phyloP scores from a whole-genome alignment of 2,797 vertebrate species.

The Falco columbarius region DNA sequence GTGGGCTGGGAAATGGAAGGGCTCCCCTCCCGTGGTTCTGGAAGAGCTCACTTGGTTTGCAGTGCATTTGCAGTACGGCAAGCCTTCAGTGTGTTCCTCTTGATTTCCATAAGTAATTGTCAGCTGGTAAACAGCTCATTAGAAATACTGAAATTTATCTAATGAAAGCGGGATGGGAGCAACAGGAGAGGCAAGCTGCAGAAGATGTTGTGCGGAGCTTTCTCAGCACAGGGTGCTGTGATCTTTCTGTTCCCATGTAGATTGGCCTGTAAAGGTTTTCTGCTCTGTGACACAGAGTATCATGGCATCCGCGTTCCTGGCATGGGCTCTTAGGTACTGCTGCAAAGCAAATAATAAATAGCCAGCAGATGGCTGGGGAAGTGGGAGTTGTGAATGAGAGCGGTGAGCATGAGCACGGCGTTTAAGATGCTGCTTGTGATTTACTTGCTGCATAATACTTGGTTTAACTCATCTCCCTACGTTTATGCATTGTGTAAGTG shows the following conservation, averaged over 20 bases:
- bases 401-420: rapidly evolving
- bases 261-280: background rate
- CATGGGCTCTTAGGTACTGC: background rate
- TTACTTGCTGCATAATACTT: rapidly evolving
- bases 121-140: constrained; percentile 60
- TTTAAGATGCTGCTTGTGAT: background rate
- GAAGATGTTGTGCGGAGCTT: background rate
- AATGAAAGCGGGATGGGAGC: background rate
- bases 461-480: rapidly evolving
- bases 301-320: rapidly evolving
- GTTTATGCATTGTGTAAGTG: rapidly evolving
- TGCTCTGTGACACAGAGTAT: rapidly evolving
- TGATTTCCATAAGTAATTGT: constrained; percentile 53
- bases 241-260: background rate
- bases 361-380: background rate
- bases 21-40: background rate
- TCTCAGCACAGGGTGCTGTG: background rate
- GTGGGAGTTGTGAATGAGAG: background rate
- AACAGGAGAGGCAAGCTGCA: background rate
- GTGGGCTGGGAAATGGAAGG: rapidly evolving
- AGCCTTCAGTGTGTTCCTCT: background rate
- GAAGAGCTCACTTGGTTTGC: background rate
- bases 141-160: background rate
- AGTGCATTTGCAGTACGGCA: background rate
- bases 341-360: rapidly evolving